phyloP scores from a whole-genome alignment of 1,140 invertebrate genomes.

The Hyles vespertilio region DNA sequence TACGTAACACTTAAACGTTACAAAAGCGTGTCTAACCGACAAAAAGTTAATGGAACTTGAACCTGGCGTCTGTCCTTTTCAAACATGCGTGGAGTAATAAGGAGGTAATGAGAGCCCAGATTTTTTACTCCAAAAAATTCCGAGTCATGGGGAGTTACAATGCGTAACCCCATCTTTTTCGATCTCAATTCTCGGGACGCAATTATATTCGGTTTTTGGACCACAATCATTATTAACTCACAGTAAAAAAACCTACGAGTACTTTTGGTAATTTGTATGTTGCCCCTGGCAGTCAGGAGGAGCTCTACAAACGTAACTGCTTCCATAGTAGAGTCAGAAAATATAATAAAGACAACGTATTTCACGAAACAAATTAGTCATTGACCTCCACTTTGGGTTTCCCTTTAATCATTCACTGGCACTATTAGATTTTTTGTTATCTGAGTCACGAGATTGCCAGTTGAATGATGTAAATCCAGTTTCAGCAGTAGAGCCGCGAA shows the following conservation, averaged over 20 bases:
- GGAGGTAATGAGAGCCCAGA: conserved; percentile 20
- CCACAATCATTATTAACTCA: conserved; percentile 31
- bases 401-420: too few relatives aligned
- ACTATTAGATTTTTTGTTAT: too few relatives aligned
- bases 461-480: too few relatives aligned
- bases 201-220: conserved; percentile 42
- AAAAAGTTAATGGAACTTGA: conserved; percentile 44
- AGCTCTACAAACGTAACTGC: too few relatives aligned
- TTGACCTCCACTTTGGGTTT: too few relatives aligned
- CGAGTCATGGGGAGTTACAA: conserved; percentile 42
- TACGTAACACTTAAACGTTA: conserved; percentile 11
- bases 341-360: too few relatives aligned
- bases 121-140: conserved; percentile 37
- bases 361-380: too few relatives aligned
- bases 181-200: conserved; percentile 47
- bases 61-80: conserved; percentile 31
- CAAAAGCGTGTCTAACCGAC: conserved; percentile 31
- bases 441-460: too few relatives aligned
- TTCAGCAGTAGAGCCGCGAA: too few relatives aligned
- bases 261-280: conserved; percentile 5
- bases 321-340: too few relatives aligned
- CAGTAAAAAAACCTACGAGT: conserved; percentile 37
- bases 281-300: background rate
- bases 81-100: conserved; percentile 21
- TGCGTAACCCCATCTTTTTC: conserved; percentile 36